These are phyloP conservation scores for Gadopsis bispinosus DNA, from an alignment of 2,797 vertebrate genomes.

Conservation along the genomic window DNA sequence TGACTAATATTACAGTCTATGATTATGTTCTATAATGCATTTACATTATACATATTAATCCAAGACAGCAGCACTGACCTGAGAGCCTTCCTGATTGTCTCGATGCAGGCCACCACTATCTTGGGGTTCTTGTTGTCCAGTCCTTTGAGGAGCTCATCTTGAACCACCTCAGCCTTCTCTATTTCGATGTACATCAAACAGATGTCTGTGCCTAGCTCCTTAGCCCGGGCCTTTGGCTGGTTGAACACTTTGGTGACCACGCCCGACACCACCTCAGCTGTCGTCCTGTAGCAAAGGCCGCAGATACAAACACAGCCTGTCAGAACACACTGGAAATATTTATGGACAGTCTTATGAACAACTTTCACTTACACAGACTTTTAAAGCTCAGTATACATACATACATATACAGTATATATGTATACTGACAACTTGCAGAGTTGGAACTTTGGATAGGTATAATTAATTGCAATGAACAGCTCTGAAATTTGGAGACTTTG, in stretches of 20 bases:
- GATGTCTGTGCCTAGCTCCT: slow-evolving; percentile 95
- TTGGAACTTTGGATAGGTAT: too few species aligned
- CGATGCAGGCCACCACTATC: slow-evolving; percentile 93
- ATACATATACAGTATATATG: too few species aligned
- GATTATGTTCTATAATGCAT: too few species aligned
- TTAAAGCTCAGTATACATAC: too few species aligned
- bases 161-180: slow-evolving; percentile 93
- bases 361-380: neutral
- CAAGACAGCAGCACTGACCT: slow-evolving; percentile 83
- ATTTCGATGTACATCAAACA: slow-evolving; percentile 97
- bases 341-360: neutral
- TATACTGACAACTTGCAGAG: too few species aligned
- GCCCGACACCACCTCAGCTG: slow-evolving; percentile 95
- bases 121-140: slow-evolving; percentile 98
- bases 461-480: too few species aligned
- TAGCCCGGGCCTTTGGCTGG: slow-evolving; percentile 97
- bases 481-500: too few species aligned
- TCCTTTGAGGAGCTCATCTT: slow-evolving; percentile 96
- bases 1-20: too few species aligned
- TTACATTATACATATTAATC: neutral
- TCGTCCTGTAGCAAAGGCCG: slow-evolving; percentile 86
- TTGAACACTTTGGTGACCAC: slow-evolving; percentile 99
- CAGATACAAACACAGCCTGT: neutral
- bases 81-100: slow-evolving; percentile 92
- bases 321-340: neutral